phyloP scores from a whole-genome alignment of 2,888 invertebrate genomes.

The Ophion slaviceki region DNA sequence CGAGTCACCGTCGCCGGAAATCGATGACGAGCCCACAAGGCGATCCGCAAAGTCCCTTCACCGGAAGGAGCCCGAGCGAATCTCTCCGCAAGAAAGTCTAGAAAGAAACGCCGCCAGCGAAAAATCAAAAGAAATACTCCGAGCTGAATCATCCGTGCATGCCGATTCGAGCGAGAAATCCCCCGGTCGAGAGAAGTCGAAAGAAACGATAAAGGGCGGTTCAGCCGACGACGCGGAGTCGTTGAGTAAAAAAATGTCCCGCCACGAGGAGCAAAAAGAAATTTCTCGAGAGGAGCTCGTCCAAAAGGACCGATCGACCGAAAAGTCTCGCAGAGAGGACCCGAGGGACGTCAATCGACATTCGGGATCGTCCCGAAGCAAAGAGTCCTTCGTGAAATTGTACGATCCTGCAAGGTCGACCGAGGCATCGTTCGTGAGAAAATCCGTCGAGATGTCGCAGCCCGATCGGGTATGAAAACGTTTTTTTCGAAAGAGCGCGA shows the following conservation, averaged over 20 bases:
- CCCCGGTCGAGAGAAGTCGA: neutral
- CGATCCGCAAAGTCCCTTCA: constrained; percentile 18
- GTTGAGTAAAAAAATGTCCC: neutral
- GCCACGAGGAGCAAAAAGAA: constrained; percentile 12
- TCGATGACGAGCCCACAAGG: constrained; percentile 7
- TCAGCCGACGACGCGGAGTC: neutral
- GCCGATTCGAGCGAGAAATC: neutral
- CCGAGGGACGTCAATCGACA: neutral
- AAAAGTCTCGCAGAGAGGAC: neutral
- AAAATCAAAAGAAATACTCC: neutral
- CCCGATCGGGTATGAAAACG: constrained; percentile 51
- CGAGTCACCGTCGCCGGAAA: constrained; percentile 13
- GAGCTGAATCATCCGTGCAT: neutral
- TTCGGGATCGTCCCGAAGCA: neutral
- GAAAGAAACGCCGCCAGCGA: neutral
- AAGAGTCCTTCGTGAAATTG: neutral
- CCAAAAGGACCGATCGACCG: neutral
- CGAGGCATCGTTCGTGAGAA: neutral
- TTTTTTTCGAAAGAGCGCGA: neutral
- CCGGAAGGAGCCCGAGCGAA: neutral
- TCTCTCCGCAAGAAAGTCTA: neutral
- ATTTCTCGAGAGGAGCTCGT: neutral
- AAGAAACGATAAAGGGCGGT: constrained; percentile 1
- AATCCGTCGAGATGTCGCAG: neutral
- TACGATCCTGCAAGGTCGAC: neutral